Base-by-base conservation (phyloP, 2,888 invertebrate species). In the Eilema caniola region DNA sequence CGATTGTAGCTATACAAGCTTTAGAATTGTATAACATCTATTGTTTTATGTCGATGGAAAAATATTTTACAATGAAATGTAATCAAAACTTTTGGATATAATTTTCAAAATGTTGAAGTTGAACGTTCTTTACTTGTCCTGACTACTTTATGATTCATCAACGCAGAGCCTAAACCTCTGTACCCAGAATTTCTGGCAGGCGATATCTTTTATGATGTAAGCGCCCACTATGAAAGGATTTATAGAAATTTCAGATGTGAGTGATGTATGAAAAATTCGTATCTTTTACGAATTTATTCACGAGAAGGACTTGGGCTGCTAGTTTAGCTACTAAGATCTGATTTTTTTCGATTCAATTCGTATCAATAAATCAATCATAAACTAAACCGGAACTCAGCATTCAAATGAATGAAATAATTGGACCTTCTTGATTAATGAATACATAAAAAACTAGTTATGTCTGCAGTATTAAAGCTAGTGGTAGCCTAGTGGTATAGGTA, bases 1-100 rank as follows among this genome's bases (percentile, higher is more conserved):
- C 60, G 66, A 76, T 78, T 73, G 67, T 73, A 74, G 59, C 37
- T 61, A 69, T 70, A 70, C 25, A 66, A 73, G 47, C 56, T 70
- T 64, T 66, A 4, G 62, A 69, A 25, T 37, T 71, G 71, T 71
- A 63, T 68, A 10, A 47, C 8, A 24, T 23, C 24, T 59, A 20
- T 25, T 25, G 24, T 47, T 20, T n/a, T 37, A 37, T 37, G 5
- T 33, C 33, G 12, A 33, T 33, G 5, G 31, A 33, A 3, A 8
- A 33, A 11, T 28, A 24, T 24, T 12, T n/a, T 3, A 59, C 7
- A 25, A 14, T 24, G 25, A 59, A 59, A 59, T 59, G 4, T 59
- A 59, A 59, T 59, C 25, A 25, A 59, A 24, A 11, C 12, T 10
- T 24, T 59, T 24, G 37, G 14, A 62, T 16, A 41, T 4, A 16